Conservation (phyloP, 1,140 invertebrate genomes). For the Drosophila bipectinata region DNA sequence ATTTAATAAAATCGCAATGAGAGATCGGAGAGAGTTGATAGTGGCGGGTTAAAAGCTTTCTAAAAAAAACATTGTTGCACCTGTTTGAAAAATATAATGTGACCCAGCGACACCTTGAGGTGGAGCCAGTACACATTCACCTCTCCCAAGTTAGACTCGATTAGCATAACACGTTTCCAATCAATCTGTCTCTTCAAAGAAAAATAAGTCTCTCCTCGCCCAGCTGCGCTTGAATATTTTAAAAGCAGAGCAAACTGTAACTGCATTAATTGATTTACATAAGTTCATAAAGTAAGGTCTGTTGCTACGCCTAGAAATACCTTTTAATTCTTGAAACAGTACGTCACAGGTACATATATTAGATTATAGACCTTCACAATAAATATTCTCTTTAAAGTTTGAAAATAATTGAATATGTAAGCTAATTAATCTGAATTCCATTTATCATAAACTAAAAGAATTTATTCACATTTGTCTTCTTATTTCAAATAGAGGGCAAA, state of each 20-base stretch:
- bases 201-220: conserved; percentile 13
- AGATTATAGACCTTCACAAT: too few relatives aligned
- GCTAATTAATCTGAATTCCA: too few relatives aligned
- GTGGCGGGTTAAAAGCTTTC: conserved; percentile 45
- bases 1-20: conserved; percentile 36
- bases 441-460: too few relatives aligned
- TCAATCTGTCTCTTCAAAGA: conserved; percentile 12
- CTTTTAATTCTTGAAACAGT: not conserved
- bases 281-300: not conserved
- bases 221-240: conserved; percentile 31
- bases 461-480: too few relatives aligned
- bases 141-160: conserved; percentile 30
- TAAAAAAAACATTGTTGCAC: conserved; percentile 38
- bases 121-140: conserved; percentile 44
- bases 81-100: conserved; percentile 48
- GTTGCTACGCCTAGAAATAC: conserved; percentile 28
- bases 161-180: conserved; percentile 68
- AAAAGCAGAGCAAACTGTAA: conserved; percentile 48
- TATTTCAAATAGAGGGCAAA: conserved; percentile 8
- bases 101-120: conserved; percentile 56
- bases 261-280: conserved; percentile 63
- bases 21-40: conserved; percentile 4
- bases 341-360: not conserved
- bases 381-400: too few relatives aligned
- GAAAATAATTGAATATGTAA: too few relatives aligned